Percentiles rank a stretch among this genome's conserved stretches.
These are phyloP conservation scores for Pollimyrus isidori DNA, from an alignment of 2,113 vertebrate genomes.

Conservation along the genomic window DNA sequence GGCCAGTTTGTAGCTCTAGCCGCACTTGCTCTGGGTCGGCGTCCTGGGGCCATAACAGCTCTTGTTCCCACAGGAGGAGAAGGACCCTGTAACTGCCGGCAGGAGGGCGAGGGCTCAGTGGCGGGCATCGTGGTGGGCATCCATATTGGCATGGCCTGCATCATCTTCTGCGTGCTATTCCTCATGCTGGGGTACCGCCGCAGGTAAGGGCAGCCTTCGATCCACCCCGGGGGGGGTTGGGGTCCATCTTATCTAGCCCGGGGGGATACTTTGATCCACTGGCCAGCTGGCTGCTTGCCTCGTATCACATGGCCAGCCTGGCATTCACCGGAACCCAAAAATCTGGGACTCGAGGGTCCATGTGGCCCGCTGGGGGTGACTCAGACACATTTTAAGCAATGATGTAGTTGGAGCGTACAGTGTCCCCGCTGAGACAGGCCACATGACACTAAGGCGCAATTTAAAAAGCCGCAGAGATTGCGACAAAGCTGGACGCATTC, in stretches of 20 bases:
- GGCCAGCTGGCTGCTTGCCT: background rate
- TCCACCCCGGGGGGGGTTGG: background rate
- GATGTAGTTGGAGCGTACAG: background rate
- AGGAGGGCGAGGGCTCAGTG: constrained; percentile 47
- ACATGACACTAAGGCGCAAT: background rate
- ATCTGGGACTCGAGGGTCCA: background rate
- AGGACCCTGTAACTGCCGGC: constrained; percentile 49
- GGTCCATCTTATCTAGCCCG: background rate
- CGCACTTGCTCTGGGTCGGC: too few relatives aligned
- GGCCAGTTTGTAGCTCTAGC: background rate
- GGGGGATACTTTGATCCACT: background rate
- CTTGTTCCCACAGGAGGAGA: constrained; percentile 33
- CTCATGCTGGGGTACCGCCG: constrained; percentile 66
- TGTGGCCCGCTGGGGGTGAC: background rate
- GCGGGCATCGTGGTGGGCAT: constrained; percentile 61
- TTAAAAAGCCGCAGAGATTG: background rate
- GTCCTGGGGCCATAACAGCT: background rate
- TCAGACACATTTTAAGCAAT: background rate
- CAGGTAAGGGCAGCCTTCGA: constrained; percentile 44
- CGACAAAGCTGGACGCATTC: background rate
- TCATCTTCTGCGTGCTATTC: constrained; percentile 66
- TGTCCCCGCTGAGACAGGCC: background rate
- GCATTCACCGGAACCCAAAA: background rate
- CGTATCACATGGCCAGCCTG: background rate
- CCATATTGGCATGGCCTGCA: constrained; percentile 65